Percentiles rank a stretch among this genome's conserved stretches.
Evolutionary conservation across 2,113 vertebrate genomes (phyloP).

Genomic region (Thamnaconus septentrionalis): DNA sequence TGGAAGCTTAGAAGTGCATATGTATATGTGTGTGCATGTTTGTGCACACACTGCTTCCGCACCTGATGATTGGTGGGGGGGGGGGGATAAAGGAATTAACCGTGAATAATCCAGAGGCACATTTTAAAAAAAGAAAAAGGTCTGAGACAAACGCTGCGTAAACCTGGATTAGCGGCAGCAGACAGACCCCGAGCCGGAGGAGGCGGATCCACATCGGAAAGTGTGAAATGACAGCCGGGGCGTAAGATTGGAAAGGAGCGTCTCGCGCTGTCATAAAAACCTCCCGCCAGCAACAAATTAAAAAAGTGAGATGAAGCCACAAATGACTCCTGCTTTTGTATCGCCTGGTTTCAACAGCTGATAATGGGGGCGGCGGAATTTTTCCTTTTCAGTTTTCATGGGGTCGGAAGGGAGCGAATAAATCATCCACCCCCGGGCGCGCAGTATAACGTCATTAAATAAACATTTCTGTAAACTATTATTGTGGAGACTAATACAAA

Average conservation of each 20-base stretch:
- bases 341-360: not conserved
- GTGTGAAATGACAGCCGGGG: not conserved
- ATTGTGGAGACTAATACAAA: no score
- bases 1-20: no score
- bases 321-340: not conserved
- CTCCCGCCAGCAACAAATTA: slow-evolving; percentile 12
- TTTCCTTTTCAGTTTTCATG: no score
- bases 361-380: not conserved
- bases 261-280: not conserved
- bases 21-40: slow-evolving; percentile 12
- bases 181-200: slow-evolving; percentile 1
- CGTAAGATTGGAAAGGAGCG: slow-evolving; percentile 1
- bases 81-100: slow-evolving; percentile 46
- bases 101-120: slow-evolving; percentile 33
- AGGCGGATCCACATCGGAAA: not conserved
- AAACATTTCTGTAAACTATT: no score
- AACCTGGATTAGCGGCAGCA: slow-evolving; percentile 40
- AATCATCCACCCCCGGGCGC: no score
- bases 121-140: not conserved
- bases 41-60: no score
- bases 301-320: slow-evolving; percentile 8
- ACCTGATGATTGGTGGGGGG: slow-evolving; percentile 3
- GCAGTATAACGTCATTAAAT: no score
- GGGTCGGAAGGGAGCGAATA: no score
- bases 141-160: slow-evolving; percentile 1